Base-by-base conservation (phyloP, 2,888 invertebrate genomes). In the Anticlea derivata region DNA sequence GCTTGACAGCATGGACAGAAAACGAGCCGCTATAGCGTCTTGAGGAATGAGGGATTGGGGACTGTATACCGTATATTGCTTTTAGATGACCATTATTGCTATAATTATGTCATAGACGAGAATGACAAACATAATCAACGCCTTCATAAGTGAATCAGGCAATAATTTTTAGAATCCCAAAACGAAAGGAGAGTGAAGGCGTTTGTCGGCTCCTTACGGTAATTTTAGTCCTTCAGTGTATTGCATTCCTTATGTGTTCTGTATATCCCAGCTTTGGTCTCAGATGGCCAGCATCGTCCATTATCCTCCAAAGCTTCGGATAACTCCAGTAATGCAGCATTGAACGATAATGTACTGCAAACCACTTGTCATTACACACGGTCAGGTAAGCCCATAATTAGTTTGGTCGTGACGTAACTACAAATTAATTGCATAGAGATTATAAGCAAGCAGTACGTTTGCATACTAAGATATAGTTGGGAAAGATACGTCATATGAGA, bases 261-360 rank as follows among this genome's bases (percentile, higher is more conserved):
- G 27, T 74, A 79, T 78, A 82, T 83, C 75, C 71, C 70, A 73
- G 54, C 50, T 50, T 66, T 65, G 81, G 85, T 71, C 88, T 84
- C 88, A 89, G 86, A 85, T 89, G 88, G 81, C 70, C 68, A 61
- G 63, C 65, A 71, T 72, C 80, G 78, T 86, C 70, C 75, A 85
- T 87, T 87, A 87, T 66, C 55, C 61, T 50, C 68, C 81, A 86
- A 86, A 88, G 86, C 89, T 79, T 64, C 71, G 84, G 84, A 83
- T 87, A 84, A 80, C 78, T 77, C 79, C 66, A 79, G 78, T 80
- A 82, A 82, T 80, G 78, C 82, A 70, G 73, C 73, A 73, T 69
- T 70, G 72, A 66, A 65, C 74, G 70, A 72, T 83, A 86, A 87
- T 87, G 76, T 77, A 81, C 79, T 80, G 83, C 80, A 80, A 86